Evolutionary conservation across 2,797 vertebrate species (phyloP).

Genomic region (Monodelphis domestica): DNA sequence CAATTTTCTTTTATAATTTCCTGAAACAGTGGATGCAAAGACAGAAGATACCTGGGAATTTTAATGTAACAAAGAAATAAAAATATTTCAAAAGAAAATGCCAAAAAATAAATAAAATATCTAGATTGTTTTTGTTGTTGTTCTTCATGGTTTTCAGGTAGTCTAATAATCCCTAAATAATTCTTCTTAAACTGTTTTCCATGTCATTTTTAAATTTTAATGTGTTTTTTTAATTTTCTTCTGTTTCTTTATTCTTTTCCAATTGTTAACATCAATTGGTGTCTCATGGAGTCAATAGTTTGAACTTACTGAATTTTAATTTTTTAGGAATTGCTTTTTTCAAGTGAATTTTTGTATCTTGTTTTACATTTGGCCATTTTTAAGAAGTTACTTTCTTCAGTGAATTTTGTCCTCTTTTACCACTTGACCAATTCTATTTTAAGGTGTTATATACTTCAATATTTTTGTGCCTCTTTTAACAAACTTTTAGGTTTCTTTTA

Average conservation of each 20-base stretch:
- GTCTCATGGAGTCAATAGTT: background rate
- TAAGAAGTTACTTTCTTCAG: background rate
- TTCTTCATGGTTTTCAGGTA: background rate
- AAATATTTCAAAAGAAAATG: too few relatives aligned
- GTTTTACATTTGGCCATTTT: background rate
- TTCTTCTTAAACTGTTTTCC: background rate
- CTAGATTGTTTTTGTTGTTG: too few relatives aligned
- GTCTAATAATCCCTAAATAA: background rate
- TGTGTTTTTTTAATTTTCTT: background rate
- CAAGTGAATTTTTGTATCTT: background rate
- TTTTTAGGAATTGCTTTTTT: background rate
- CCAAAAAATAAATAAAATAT: too few relatives aligned
- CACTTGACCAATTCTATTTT: background rate
- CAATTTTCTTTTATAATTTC: background rate
- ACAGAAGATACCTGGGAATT: too few relatives aligned
- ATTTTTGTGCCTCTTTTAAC: background rate
- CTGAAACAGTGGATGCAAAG: too few relatives aligned
- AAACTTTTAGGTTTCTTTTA: background rate
- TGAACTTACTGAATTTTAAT: background rate
- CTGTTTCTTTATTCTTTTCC: background rate
- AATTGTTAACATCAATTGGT: too few relatives aligned
- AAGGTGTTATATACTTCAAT: background rate
- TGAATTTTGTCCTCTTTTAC: background rate
- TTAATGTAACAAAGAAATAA: too few relatives aligned
- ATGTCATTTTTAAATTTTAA: background rate